These are phyloP conservation scores for Passer domesticus DNA, from an alignment of 2,113 vertebrate genomes.

Conservation along the genomic window DNA sequence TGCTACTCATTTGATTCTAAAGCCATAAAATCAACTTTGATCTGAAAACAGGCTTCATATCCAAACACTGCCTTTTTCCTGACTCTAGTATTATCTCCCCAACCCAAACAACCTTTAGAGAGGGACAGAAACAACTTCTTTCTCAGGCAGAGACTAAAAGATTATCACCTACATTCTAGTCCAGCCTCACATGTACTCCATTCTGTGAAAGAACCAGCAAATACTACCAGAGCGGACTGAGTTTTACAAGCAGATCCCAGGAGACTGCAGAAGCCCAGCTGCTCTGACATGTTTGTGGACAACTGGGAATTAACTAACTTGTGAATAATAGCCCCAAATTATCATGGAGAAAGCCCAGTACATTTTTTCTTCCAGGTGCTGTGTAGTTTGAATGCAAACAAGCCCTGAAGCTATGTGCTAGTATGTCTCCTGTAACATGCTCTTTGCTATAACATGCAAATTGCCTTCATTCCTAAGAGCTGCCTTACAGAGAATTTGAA, in stretches of 20 bases:
- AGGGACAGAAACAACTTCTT: background rate
- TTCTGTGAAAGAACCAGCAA: background rate
- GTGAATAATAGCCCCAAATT: background rate
- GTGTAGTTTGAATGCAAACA: conserved; percentile 2
- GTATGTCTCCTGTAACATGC: conserved; percentile 1
- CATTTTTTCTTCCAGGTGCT: conserved; percentile 30
- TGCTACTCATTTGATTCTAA: background rate
- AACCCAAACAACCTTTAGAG: background rate
- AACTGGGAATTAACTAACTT: background rate
- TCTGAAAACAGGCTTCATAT: background rate
- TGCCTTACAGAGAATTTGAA: background rate
- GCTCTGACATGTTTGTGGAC: background rate
- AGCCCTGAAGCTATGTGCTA: conserved; percentile 21
- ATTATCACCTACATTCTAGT: background rate
- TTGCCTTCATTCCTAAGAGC: conserved; percentile 1
- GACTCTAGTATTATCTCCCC: background rate
- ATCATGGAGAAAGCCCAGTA: background rate
- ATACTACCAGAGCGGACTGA: fast-evolving
- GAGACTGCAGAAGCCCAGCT: background rate
- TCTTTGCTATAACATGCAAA: conserved; percentile 11
- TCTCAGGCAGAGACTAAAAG: background rate
- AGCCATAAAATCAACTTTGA: background rate
- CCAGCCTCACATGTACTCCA: background rate
- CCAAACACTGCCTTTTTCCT: background rate
- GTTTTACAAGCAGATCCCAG: background rate